These are phyloP conservation scores for Lepidochitona cinerea DNA, from an alignment of 2,888 invertebrate species.

Conservation along the genomic window DNA sequence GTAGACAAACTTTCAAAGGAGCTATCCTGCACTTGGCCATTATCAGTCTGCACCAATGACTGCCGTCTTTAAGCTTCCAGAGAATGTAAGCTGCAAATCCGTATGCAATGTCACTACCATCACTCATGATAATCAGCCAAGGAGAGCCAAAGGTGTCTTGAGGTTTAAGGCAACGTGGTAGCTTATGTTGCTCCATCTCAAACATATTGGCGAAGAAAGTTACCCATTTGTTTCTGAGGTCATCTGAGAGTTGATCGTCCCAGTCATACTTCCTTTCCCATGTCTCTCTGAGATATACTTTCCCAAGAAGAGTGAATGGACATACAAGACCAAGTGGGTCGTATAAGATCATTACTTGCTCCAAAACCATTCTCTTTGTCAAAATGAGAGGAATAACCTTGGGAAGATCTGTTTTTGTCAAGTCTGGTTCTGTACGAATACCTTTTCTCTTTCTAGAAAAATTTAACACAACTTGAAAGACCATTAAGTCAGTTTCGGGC, in stretches of 20 bases:
- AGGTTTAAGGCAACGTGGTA: constrained; percentile 8
- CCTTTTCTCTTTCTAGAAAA: background rate
- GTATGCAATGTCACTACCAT: constrained; percentile 4
- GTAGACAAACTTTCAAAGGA: constrained; percentile 9
- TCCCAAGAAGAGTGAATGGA: constrained; percentile 5
- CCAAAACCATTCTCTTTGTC: background rate
- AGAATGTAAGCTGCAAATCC: constrained; percentile 14
- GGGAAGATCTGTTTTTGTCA: background rate
- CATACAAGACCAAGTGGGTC: constrained; percentile 6
- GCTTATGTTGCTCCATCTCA: background rate
- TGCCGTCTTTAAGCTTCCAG: constrained; percentile 6
- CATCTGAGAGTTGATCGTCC: no score
- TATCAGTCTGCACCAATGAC: background rate
- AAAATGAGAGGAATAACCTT: background rate
- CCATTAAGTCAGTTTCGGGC: background rate
- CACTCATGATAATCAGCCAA: constrained; percentile 2
- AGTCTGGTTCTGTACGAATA: background rate
- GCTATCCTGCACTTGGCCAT: constrained; percentile 13
- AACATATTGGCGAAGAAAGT: constrained; percentile 10
- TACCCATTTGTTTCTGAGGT: no score
- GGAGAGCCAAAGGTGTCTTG: background rate
- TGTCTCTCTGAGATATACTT: background rate
- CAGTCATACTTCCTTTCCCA: no score
- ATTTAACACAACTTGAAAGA: background rate
- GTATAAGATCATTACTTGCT: background rate